phyloP scores from a whole-genome alignment of 2,797 vertebrate species.

The Falco rusticolus region DNA sequence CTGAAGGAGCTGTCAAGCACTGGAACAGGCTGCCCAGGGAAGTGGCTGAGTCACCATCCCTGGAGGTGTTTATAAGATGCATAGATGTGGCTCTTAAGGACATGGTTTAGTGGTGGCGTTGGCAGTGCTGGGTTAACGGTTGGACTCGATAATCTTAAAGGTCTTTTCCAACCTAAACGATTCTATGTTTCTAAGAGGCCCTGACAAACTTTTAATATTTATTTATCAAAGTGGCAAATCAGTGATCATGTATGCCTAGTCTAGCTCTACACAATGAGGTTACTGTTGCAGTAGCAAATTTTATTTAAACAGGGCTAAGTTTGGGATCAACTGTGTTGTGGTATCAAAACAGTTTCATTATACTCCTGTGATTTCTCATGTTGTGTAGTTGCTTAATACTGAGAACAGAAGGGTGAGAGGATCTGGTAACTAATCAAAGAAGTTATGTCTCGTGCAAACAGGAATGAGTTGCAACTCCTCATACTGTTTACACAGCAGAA shows the following conservation, averaged over 20 bases:
- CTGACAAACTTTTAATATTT: background rate
- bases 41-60: background rate
- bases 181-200: background rate
- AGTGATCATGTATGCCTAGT: background rate
- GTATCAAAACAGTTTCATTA: background rate
- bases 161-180: background rate
- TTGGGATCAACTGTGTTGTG: background rate
- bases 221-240: constrained; percentile 4
- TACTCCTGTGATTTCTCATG: background rate
- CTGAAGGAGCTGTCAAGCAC: background rate
- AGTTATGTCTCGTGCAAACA: background rate
- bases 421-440: background rate
- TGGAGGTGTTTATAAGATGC: background rate
- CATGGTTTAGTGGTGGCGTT: background rate
- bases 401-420: background rate
- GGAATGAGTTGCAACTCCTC: background rate
- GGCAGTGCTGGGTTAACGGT: background rate
- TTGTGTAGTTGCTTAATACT: background rate
- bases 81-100: background rate
- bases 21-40: background rate
- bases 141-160: background rate
- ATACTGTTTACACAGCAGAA: background rate
- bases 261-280: background rate
- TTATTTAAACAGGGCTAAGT: background rate
- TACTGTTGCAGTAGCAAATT: background rate